Percentiles rank a stretch among this genome's conserved stretches.
Conservation (phyloP, 1,140 invertebrate genomes). For the Brachionus plicatilis region DNA sequence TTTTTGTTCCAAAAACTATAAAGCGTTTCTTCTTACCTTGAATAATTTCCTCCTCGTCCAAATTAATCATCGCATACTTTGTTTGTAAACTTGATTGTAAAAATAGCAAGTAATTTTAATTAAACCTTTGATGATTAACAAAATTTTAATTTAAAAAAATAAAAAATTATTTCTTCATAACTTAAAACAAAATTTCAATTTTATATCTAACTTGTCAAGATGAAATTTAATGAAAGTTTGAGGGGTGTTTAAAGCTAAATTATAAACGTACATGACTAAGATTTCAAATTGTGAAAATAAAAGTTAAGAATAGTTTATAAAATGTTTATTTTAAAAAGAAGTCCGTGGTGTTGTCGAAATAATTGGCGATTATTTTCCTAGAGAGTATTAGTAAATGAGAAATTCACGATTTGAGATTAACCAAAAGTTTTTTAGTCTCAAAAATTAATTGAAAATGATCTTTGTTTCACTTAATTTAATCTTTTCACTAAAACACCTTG, state of each 20-base stretch:
- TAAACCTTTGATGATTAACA: constrained; percentile 11
- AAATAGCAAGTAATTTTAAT: neutral
- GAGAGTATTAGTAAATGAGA: neutral
- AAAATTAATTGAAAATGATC: neutral
- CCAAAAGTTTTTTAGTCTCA: neutral
- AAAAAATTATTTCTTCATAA: neutral
- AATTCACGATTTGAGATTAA: neutral
- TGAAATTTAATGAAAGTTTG: neutral
- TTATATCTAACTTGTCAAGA: neutral
- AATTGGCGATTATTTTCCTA: neutral
- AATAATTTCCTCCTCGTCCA: constrained; percentile 31
- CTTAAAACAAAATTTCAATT: neutral
- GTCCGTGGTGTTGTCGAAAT: neutral
- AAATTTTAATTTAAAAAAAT: neutral
- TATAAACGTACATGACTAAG: constrained; percentile 7
- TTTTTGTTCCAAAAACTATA: neutral
- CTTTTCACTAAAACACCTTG: neutral
- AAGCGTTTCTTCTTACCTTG: neutral
- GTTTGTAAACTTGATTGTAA: neutral
- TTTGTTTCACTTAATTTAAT: neutral
- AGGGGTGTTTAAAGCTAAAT: neutral
- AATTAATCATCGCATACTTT: constrained; percentile 33
- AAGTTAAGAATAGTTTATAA: neutral
- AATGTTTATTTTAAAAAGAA: neutral
- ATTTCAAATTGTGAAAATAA: constrained; percentile 13